These are phyloP conservation scores for Ifrita kowaldi DNA, from an alignment of 2,113 vertebrate genomes.

Conservation along the genomic window DNA sequence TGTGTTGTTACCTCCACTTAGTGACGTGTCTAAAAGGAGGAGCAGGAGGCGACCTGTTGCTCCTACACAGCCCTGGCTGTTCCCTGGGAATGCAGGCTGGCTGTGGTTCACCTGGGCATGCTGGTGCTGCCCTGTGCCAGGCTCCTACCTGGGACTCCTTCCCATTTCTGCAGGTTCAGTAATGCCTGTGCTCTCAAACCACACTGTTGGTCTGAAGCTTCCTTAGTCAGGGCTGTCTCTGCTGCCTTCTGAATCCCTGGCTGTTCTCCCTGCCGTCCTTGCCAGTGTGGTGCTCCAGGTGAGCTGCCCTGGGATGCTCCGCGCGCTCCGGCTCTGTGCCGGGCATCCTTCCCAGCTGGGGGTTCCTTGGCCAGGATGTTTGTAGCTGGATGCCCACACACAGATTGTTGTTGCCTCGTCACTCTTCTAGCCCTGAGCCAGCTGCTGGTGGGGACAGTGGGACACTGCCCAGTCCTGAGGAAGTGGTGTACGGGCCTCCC, in stretches of 20 bases:
- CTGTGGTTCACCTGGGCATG: accelerated
- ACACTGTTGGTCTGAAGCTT: not conserved
- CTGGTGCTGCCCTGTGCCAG: not conserved
- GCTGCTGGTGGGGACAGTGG: not conserved
- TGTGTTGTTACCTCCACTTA: not conserved
- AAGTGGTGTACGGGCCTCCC: accelerated
- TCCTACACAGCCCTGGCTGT: accelerated
- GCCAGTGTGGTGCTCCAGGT: accelerated
- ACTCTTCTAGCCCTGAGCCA: not conserved
- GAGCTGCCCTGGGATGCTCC: not conserved
- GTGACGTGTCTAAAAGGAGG: not conserved
- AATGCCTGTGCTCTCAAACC: not conserved
- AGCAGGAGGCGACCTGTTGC: not conserved
- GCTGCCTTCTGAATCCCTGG: not conserved
- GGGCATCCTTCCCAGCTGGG: accelerated
- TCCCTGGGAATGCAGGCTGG: not conserved
- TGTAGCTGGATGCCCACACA: not conserved
- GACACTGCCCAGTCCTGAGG: not conserved
- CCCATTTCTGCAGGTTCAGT: not conserved
- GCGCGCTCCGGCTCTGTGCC: accelerated
- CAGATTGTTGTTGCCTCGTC: not conserved
- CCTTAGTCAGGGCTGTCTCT: accelerated
- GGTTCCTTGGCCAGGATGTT: not conserved
- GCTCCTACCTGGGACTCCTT: too few species aligned
- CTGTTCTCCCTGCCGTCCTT: accelerated